phyloP scores from a whole-genome alignment of 2,797 vertebrate species.

The Glossophaga mutica region DNA sequence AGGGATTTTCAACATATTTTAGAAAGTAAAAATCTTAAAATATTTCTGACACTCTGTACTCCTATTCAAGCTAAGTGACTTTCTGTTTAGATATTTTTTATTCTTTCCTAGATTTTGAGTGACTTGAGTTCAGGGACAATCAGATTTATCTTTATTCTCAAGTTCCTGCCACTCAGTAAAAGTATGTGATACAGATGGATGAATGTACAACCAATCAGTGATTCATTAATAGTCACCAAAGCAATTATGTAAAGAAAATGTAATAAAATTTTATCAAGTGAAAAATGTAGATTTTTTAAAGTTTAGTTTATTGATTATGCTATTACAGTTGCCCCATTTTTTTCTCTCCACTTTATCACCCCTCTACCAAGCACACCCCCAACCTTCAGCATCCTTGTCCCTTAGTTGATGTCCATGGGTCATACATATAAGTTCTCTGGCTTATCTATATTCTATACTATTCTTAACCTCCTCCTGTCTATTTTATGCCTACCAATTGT shows the following conservation, averaged over 20 bases:
- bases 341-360: too few relatives aligned
- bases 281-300: neutral
- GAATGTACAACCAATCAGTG: neutral
- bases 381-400: too few relatives aligned
- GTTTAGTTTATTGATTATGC: too few relatives aligned
- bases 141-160: constrained; percentile 9
- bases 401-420: too few relatives aligned
- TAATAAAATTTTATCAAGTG: neutral
- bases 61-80: neutral
- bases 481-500: too few relatives aligned
- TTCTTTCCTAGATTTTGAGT: neutral
- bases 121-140: neutral
- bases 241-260: neutral
- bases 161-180: neutral
- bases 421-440: too few relatives aligned
- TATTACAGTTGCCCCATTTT: too few relatives aligned
- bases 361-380: too few relatives aligned
- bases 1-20: neutral
- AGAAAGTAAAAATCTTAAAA: neutral
- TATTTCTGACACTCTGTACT: neutral
- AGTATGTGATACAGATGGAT: neutral
- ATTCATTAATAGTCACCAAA: neutral
- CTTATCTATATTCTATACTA: too few relatives aligned
- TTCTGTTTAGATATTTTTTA: constrained; percentile 6
- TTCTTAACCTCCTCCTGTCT: too few relatives aligned